Conservation (phyloP, 2,797 vertebrate species). For the Staurois parvus region DNA sequence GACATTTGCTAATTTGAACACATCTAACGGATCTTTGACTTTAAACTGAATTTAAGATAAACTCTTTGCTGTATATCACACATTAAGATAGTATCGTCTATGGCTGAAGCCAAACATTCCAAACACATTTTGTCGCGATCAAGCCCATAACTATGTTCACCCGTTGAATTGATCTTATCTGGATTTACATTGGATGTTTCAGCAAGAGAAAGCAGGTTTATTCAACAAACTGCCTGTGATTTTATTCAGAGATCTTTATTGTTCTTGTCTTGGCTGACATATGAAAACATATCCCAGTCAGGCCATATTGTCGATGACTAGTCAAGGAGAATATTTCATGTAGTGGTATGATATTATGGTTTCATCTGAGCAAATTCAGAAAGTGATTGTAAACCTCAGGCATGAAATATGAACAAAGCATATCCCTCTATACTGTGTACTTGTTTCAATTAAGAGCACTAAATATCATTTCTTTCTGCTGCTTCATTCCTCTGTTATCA, state of each 20-base stretch:
- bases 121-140: neutral
- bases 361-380: constrained; percentile 10
- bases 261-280: constrained; percentile 39
- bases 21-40: constrained; percentile 19
- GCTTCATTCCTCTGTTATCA: too few species aligned
- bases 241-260: constrained; percentile 26
- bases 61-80: constrained; percentile 26
- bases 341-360: neutral
- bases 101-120: constrained; percentile 39
- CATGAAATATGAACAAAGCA: too few species aligned
- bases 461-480: too few species aligned
- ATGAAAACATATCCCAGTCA: constrained; percentile 42
- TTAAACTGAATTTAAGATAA: constrained; percentile 20
- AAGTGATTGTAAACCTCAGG: too few species aligned
- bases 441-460: too few species aligned
- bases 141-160: constrained; percentile 28
- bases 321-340: constrained; percentile 27
- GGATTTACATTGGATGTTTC: constrained; percentile 42
- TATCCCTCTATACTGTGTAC: too few species aligned
- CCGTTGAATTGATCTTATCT: constrained; percentile 38
- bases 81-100: constrained; percentile 38
- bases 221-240: constrained; percentile 42
- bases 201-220: constrained; percentile 41
- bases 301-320: constrained; percentile 10
- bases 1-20: constrained; percentile 34